Conservation (phyloP, 37 sponge, comb jelly and placozoan species). For the Theonella swinhoei region DNA sequence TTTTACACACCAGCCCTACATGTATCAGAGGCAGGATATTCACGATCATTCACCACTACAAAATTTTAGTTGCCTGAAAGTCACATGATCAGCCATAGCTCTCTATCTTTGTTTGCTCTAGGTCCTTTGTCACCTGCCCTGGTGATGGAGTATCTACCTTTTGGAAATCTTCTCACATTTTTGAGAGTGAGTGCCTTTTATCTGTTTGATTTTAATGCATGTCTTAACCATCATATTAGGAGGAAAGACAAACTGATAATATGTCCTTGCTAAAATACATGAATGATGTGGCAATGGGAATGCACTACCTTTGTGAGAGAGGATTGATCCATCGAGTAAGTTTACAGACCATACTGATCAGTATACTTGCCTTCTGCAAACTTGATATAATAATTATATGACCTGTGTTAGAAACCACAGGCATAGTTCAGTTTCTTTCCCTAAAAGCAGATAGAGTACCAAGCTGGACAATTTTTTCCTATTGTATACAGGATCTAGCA, state of each 20-base stretch:
- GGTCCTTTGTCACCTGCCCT: constrained; percentile 36
- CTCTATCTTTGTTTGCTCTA: not conserved
- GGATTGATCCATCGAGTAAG: constrained; percentile 55
- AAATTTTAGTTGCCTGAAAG: too few relatives aligned
- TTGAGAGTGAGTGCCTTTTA: constrained; percentile 36
- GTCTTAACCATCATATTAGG: not conserved
- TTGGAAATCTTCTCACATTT: constrained; percentile 70
- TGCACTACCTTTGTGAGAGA: constrained; percentile 76
- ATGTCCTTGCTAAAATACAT: constrained; percentile 67
- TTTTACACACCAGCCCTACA: too few relatives aligned
- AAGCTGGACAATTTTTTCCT: too few relatives aligned
- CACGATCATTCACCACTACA: too few relatives aligned
- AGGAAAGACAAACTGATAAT: not conserved
- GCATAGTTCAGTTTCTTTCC: too few relatives aligned
- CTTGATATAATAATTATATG: not conserved
- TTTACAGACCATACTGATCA: not conserved
- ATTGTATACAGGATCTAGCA: constrained; percentile 89
- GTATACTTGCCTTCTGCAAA: not conserved
- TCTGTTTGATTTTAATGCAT: not conserved
- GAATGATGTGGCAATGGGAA: constrained; percentile 74
- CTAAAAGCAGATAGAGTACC: not conserved
- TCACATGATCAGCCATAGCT: not conserved
- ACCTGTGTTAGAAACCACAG: not conserved
- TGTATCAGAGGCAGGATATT: too few relatives aligned
- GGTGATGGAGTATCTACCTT: constrained; percentile 69